Base-by-base conservation (phyloP, 2,888 invertebrate genomes). In the Serrognathus titanus region DNA sequence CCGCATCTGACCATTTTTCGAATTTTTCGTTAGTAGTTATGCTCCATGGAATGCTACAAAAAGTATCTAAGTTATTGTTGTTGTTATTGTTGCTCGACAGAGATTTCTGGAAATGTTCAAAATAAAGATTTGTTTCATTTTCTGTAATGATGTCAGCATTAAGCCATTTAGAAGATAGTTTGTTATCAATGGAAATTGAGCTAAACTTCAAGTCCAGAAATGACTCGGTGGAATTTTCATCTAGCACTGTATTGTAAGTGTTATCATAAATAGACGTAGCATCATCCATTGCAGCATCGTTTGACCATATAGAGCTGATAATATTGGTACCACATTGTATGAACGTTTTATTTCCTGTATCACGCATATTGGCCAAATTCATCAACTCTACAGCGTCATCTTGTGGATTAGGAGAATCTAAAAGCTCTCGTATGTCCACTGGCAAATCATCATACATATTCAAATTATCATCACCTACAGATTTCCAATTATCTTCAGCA, bases 401-500 rank as follows among this genome's bases (percentile, higher is more conserved):
- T 47, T 69, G 78, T 59, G 83, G 82, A 57, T 80, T 80, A 11
- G 84, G 84, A 43, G 85, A 84, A 59, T 84, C 81, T 47, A 85
- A 75, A 55, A 85, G 72, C 64, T 83, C 82, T 57, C 82, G 80
- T 61, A 85, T 81, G 69, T 84, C 83, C 63, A 84, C 82, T n/a
- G 83, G 84, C 63, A 85, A 74, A 67, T 84, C 83, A 60, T 83
- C 82, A 65, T 83, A 84, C 65, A 83, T 81, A 63, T 82, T 82
- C 53, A 69, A 62, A 48, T 71, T 69, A 40, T 68, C 69, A 16
- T 68, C 65, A 31, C 24, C 24, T 10, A 52, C 41, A 40, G 51
- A 38, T 16, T 52, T 57, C 50, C 53, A 51, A 48, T 57, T 59
- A 31, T 58, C 55, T 16, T 55, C 51, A 11, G 49, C 9, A 12